Conservation (phyloP, 2,113 vertebrate species). For the Morone saxatilis region DNA sequence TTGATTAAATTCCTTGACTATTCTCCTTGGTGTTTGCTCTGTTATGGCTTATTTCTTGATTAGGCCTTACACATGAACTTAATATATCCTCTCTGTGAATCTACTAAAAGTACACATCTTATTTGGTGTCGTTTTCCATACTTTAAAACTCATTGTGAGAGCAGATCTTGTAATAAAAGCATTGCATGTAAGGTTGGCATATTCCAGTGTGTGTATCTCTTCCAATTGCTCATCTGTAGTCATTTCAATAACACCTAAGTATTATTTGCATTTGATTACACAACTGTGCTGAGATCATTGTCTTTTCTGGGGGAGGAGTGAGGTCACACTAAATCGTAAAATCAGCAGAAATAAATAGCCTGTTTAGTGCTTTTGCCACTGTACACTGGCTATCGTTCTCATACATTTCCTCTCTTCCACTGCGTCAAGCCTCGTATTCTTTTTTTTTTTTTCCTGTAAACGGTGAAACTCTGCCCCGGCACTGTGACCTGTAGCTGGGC, state of each 20-base stretch:
- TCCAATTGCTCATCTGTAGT: neutral
- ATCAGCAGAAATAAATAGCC: constrained; percentile 72
- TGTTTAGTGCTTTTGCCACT: constrained; percentile 36
- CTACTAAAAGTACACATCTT: neutral
- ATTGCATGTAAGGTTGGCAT: neutral
- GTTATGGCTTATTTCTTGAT: constrained; percentile 20
- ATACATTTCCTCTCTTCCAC: constrained; percentile 44
- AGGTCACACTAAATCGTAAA: constrained; percentile 44
- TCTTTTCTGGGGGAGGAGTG: constrained; percentile 11
- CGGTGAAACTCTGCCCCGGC: constrained; percentile 73
- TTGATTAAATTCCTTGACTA: constrained; percentile 52
- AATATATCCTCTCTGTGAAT: neutral
- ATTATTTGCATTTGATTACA: constrained; percentile 60
- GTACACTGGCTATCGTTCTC: constrained; percentile 28
- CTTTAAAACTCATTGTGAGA: neutral
- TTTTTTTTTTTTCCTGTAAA: constrained; percentile 72
- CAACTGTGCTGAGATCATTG: constrained; percentile 49
- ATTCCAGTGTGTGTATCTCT: neutral
- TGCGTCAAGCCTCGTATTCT: constrained; percentile 57
- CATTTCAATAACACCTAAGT: constrained; percentile 20
- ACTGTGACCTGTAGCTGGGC: constrained; percentile 69
- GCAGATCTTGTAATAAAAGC: neutral
- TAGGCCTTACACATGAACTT: constrained; percentile 19
- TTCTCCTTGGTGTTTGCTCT: constrained; percentile 7
- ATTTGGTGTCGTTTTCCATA: neutral